Base-by-base conservation (phyloP, 2,888 invertebrate species). In the Drosophila buzzatii region DNA sequence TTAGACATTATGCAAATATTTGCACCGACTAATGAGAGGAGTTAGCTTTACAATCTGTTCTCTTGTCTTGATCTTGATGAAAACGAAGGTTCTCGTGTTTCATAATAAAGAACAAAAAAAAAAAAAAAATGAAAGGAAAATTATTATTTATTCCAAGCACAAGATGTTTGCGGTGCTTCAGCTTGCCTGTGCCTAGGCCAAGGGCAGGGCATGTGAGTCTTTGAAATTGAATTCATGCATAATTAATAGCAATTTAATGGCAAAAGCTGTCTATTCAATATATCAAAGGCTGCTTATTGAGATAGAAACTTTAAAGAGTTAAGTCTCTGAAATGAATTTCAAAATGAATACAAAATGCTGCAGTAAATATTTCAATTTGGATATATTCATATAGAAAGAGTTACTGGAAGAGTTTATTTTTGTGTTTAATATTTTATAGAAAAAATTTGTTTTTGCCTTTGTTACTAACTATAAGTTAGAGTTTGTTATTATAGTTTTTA, bases 11-110 rank as follows among this genome's bases (percentile, higher is more conserved):
- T 81, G 81, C 75, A 82, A 86, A 86, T 89, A 86, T 86, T 86
- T 89, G 85, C 85, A 65, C 75, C 88, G 76, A 72, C 82, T 85
- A 85, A 85, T 89, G 87, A 79, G 73, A 65, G 60, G 68, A 64
- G 51, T 62, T 79, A 69, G 70, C 64, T 42, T 41, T 37, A 65
- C 83, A 88, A 84, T 77, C 77, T 84, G 88, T 60, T 85, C 18
- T 18, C 55, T 14, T 1, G 10, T 56, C 52, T 61, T 59, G 59
- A 55, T 74, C 65, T 68, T 59, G 81, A 69, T 84, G 85, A 87
- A 87, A 83, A 55, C 68, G 83, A 83, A 83, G 76, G 69, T 79
- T 71, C 66, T 63, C 58, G 58, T 84, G 75, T 71, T 82, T 78
- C 78, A 72, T 74, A 85, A 67, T 68, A 65, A 66, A 61, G 60